Base-by-base conservation (phyloP, 2,888 invertebrate species). In the Chesias legatella region DNA sequence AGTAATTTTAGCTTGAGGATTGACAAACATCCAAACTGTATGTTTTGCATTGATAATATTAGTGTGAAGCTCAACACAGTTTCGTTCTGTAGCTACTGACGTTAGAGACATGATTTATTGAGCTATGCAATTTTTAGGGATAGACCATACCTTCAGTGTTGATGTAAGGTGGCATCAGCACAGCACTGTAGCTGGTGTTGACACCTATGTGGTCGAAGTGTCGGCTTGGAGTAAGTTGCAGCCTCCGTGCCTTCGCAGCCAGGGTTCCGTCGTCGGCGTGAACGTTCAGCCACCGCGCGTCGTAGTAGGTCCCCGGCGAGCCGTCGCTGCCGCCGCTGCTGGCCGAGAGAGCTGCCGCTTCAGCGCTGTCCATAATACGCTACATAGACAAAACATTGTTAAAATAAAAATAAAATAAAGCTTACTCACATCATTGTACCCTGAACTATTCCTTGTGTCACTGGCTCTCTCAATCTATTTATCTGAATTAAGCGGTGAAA, bases 331-430 rank as follows among this genome's bases (percentile, higher is more conserved):
- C 66, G 48, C 90, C 90, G 41, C 90, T 79, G 60, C 93, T 91
- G 0, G 82, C 71, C 1, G 85, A 83, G 7, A 95, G 91, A 8
- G 95, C 90, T 0, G 96, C 95, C 0, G 95, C 95, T 73, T 97
- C 96, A 0, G 96, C 96, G 7, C 94, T 95, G 79, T 97, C 96
- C 93, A 96, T 95, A 66, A 97, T 93, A 57, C 96, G 93, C 96
- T 97, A 84, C 7, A 45, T 13, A 44, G 20, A 39, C n/a, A n/a
- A n/a, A n/a, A n/a, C n/a, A n/a, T n/a, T n/a, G n/a, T n/a, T n/a
- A n/a, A n/a, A n/a, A n/a, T n/a, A n/a, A n/a, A n/a, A n/a, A n/a
- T n/a, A n/a, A n/a, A n/a, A n/a, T n/a, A n/a, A n/a, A n/a, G n/a
- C n/a, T n/a, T n/a, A n/a, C n/a, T n/a, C n/a, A n/a, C n/a, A n/a